phyloP scores from a whole-genome alignment of 2,113 vertebrate genomes.

The Macquaria ambigua region DNA sequence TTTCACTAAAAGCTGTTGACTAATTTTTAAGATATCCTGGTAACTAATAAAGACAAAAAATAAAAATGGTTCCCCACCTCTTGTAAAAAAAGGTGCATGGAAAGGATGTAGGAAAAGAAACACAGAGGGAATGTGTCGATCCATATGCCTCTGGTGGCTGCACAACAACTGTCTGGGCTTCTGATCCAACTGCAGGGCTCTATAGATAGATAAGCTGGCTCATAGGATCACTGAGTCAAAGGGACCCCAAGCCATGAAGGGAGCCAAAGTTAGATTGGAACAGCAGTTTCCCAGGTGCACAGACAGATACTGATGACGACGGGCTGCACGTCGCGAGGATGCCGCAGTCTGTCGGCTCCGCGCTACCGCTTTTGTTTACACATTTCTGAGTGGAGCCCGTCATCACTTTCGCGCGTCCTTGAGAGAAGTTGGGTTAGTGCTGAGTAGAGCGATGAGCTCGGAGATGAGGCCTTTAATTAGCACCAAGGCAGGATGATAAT shows the following conservation, averaged over 20 bases:
- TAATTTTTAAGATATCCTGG: not conserved
- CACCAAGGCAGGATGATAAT: constrained; percentile 77
- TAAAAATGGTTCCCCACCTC: not conserved
- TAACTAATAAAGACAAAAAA: not conserved
- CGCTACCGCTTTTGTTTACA: constrained; percentile 68
- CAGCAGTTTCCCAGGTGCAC: constrained; percentile 51
- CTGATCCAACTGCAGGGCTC: constrained; percentile 40
- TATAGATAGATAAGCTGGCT: constrained; percentile 63
- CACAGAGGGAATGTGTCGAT: constrained; percentile 49
- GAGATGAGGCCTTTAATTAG: constrained; percentile 82
- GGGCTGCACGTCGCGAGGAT: constrained; percentile 27
- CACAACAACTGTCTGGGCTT: constrained; percentile 32
- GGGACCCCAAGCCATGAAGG: constrained; percentile 25
- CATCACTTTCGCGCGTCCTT: constrained; percentile 76
- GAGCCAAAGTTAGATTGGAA: constrained; percentile 44
- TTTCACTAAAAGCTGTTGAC: not conserved
- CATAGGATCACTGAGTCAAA: constrained; percentile 44
- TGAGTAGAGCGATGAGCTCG: constrained; percentile 64
- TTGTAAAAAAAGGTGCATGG: constrained; percentile 10
- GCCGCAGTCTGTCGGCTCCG: constrained; percentile 35
- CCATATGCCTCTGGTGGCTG: constrained; percentile 45
- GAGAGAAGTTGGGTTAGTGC: constrained; percentile 72
- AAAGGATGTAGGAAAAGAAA: constrained; percentile 33
- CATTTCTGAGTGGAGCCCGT: constrained; percentile 43
- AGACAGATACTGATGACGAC: constrained; percentile 47